Conservation (phyloP, 92 coral and sea anemone species). For the Virgularia gustaviana region DNA sequence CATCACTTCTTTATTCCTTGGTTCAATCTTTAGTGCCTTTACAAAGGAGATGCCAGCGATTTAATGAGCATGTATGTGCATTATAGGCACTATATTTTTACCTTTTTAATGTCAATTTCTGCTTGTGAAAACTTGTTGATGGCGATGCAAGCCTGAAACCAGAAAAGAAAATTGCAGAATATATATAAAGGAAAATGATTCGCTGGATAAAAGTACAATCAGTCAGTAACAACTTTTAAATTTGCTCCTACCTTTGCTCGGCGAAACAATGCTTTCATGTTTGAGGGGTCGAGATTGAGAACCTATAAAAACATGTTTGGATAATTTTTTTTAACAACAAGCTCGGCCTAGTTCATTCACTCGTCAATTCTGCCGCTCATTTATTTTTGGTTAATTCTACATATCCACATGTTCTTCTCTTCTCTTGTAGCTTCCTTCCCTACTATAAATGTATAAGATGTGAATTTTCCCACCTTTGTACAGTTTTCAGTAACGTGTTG, state of each 20-base stretch:
- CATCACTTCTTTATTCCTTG: slow-evolving; percentile 12
- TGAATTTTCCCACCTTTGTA: slow-evolving; percentile 44
- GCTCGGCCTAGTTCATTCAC: too few relatives aligned
- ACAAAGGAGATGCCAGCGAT: background rate
- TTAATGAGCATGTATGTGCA: too few relatives aligned
- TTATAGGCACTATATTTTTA: too few relatives aligned
- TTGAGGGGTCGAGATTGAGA: slow-evolving; percentile 36
- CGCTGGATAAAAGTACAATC: too few relatives aligned
- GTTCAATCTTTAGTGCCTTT: slow-evolving; percentile 5
- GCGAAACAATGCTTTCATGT: slow-evolving; percentile 53
- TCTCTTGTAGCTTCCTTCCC: too few relatives aligned
- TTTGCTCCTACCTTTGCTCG: slow-evolving; percentile 50
- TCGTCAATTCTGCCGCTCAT: too few relatives aligned
- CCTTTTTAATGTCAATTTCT: slow-evolving; percentile 54
- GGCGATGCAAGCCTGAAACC: slow-evolving; percentile 51
- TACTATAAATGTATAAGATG: background rate
- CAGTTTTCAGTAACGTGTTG: slow-evolving; percentile 52
- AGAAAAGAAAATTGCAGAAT: background rate
- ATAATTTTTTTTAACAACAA: too few relatives aligned
- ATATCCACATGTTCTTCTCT: too few relatives aligned
- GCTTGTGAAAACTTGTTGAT: slow-evolving; percentile 61
- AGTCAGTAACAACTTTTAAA: too few relatives aligned
- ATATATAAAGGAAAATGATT: too few relatives aligned
- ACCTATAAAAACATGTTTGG: slow-evolving; percentile 17
- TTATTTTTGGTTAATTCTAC: too few relatives aligned